These are phyloP conservation scores for Lumbricus terrestris DNA, from an alignment of 2,888 invertebrate species.

Conservation along the genomic window DNA sequence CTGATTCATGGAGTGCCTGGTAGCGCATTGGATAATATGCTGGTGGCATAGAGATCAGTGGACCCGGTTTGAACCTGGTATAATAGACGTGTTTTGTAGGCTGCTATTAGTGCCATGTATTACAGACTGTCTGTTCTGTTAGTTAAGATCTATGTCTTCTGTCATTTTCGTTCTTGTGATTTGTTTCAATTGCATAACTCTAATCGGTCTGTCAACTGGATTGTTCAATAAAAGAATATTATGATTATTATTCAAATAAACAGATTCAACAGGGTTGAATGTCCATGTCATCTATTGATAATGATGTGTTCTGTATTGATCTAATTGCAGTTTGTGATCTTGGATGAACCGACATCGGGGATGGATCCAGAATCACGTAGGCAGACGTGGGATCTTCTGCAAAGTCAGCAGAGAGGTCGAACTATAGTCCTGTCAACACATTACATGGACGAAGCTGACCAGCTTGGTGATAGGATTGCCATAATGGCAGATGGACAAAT, in stretches of 20 bases:
- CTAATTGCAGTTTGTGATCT: conserved; percentile 55
- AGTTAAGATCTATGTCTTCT: too few relatives aligned
- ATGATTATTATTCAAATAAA: not conserved
- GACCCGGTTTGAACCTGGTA: too few relatives aligned
- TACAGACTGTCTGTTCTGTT: too few relatives aligned
- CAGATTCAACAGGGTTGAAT: not conserved
- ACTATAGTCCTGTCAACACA: conserved; percentile 60
- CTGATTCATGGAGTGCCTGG: too few relatives aligned
- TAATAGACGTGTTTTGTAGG: too few relatives aligned
- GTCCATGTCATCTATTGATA: not conserved
- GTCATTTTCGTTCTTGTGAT: too few relatives aligned
- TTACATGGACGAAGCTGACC: conserved; percentile 61
- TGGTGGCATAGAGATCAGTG: too few relatives aligned
- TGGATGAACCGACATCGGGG: conserved; percentile 60
- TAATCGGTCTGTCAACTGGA: too few relatives aligned
- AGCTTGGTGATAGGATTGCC: conserved; percentile 57
- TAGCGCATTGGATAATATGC: too few relatives aligned
- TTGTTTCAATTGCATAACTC: too few relatives aligned
- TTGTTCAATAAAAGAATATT: too few relatives aligned
- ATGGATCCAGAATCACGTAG: conserved; percentile 60
- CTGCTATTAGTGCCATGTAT: too few relatives aligned
- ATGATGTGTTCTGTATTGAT: conserved; percentile 51
- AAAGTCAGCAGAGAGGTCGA: conserved; percentile 52
- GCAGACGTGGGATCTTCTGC: conserved; percentile 60
- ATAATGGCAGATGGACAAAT: conserved; percentile 41